Evolutionary conservation across 2,888 invertebrate genomes (phyloP).

Genomic region (Pseudolycoriella hygida): DNA sequence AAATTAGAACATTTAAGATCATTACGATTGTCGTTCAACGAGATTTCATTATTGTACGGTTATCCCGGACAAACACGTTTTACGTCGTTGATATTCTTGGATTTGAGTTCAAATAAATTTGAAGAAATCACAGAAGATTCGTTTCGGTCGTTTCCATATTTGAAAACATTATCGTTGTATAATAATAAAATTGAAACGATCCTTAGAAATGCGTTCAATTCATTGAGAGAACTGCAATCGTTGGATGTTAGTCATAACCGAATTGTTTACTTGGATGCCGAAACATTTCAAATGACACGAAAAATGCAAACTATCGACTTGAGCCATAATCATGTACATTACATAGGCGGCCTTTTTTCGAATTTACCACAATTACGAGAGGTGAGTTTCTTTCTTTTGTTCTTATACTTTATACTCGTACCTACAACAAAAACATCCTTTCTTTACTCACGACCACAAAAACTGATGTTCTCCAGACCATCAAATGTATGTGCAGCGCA

Average conservation of each 20-base stretch:
- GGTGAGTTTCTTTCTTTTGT: slow-evolving; percentile 11
- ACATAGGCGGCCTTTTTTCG: slow-evolving; percentile 66
- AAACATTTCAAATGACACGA: slow-evolving; percentile 57
- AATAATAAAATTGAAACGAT: slow-evolving; percentile 67
- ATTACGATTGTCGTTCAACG: slow-evolving; percentile 63
- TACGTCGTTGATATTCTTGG: slow-evolving; percentile 54
- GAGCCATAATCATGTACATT: slow-evolving; percentile 78
- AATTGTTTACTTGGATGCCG: slow-evolving; percentile 54
- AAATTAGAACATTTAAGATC: slow-evolving; percentile 55
- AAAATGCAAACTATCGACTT: slow-evolving; percentile 67
- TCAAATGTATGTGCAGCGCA: too few relatives aligned
- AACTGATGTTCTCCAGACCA: too few relatives aligned
- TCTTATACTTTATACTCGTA: too few relatives aligned
- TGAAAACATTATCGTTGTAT: slow-evolving; percentile 65
- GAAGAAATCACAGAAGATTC: slow-evolving; percentile 56
- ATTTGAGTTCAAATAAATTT: slow-evolving; percentile 75
- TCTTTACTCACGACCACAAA: too few relatives aligned
- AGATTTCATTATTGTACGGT: slow-evolving; percentile 37
- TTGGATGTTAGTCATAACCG: slow-evolving; percentile 79
- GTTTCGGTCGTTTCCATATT: slow-evolving; percentile 61
- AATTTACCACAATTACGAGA: slow-evolving; percentile 63
- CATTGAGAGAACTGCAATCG: slow-evolving; percentile 56
- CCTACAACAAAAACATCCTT: too few relatives aligned
- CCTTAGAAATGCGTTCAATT: slow-evolving; percentile 58
- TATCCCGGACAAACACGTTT: slow-evolving; percentile 53